Evolutionary conservation across 2,797 vertebrate genomes (phyloP), one percentile per base, ranked within the genome.

Genomic region (Gymnocypris eckloni): DNA sequence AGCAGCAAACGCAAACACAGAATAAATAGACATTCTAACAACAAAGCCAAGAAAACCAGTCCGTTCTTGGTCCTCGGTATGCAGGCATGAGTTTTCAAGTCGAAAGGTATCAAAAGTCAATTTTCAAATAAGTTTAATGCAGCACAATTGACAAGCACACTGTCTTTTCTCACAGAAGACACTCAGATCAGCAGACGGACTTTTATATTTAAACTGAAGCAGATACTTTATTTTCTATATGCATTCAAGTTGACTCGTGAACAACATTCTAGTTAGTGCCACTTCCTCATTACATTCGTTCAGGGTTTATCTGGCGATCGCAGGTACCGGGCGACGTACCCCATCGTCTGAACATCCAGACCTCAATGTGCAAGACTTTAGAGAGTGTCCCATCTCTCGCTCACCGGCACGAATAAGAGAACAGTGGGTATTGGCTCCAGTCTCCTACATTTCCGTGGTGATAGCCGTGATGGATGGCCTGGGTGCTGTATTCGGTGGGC

Each of bases 361-460:
- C n/a, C 50, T 50, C 18, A 4, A 22, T 6, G 20, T 64, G 61
- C 52, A 37, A 20, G 50, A 43, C 59, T 67, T 50, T n/a, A 54
- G 20, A 56, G 56, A 56, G 48, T 12, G 22, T 73, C 18, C 56
- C 70, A 4, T 64, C 73, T n/a, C 69, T 6, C 45, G 2, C 22
- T 97, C 95, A 98, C 97, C 97, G 97, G 94, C 96, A 97, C 12
- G 97, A 96, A 2, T 98, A 98, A 1, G 97, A 97, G 91, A 97
- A 97, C 73, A 98, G 93, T 0, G 97, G 96, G 91, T 97, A 97
- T 89, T 97, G 97, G 93, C 96, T 97, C 97, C 97, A 98, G 90
- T 98, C 97, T 0, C 96, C 91, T 93, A 97, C 12, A 79, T 95
- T 94, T 89, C 96, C 93, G 0, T 97, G 96, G 91, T 96, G 94